phyloP scores from a whole-genome alignment of 2,888 invertebrate genomes.

The Melipona bicolor region DNA sequence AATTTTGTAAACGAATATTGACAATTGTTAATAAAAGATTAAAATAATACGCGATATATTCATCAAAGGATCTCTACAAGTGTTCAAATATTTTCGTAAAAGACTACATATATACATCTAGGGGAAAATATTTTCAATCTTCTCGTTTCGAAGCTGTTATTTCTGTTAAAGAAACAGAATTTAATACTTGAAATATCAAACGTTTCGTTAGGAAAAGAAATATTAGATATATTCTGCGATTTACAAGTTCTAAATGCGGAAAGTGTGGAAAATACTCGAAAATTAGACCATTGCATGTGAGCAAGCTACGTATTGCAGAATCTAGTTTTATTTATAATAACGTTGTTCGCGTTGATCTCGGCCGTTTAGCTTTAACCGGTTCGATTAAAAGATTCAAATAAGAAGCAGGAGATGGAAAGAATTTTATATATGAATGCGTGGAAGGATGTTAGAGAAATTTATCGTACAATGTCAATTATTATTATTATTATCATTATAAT shows the following conservation, averaged over 20 bases:
- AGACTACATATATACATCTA: background rate
- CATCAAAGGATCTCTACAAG: no score
- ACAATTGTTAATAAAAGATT: no score
- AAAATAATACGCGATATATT: no score
- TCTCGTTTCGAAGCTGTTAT: background rate
- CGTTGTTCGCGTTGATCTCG: conserved; percentile 41
- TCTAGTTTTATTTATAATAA: conserved; percentile 38
- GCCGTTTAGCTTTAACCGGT: conserved; percentile 30
- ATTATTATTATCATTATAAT: conserved; percentile 34
- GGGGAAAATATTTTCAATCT: background rate
- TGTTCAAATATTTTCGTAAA: no score
- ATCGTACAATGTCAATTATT: conserved; percentile 58
- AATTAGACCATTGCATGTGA: conserved; percentile 19
- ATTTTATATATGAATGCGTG: conserved; percentile 14
- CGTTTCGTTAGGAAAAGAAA: conserved; percentile 1
- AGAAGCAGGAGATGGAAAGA: background rate
- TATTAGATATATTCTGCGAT: conserved; percentile 3
- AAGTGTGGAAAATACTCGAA: conserved; percentile 34
- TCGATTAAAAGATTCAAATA: conserved; percentile 21
- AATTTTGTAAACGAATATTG: no score
- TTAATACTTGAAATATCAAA: conserved; percentile 5
- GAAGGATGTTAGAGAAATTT: conserved; percentile 23
- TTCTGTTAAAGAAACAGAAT: background rate
- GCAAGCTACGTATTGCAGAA: background rate
- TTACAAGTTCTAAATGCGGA: background rate